These are phyloP conservation scores for Harpegnathos saltator DNA, from an alignment of 1,140 invertebrate genomes.

Conservation along the genomic window DNA sequence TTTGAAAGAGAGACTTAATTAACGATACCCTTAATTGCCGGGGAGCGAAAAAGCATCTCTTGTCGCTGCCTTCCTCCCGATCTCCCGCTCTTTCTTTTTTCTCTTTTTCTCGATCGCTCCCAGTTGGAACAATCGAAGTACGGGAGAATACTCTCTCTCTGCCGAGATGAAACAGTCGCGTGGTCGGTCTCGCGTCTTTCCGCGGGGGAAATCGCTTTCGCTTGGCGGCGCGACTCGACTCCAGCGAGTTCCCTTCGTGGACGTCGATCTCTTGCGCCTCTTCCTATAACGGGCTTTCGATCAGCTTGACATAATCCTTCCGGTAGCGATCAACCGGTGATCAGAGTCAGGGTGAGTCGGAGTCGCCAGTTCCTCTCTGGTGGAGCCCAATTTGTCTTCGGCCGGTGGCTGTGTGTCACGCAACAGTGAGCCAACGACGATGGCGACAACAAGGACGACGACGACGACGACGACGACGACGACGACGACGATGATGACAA, in stretches of 20 bases:
- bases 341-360: background rate
- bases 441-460: background rate
- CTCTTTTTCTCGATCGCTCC: constrained; percentile 40
- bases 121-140: constrained; percentile 13
- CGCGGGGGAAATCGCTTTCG: constrained; percentile 11
- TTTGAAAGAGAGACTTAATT: constrained; percentile 31
- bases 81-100: too few species aligned
- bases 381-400: background rate
- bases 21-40: constrained; percentile 18
- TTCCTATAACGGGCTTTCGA: constrained; percentile 17
- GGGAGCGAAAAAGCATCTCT: constrained; percentile 10
- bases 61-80: background rate
- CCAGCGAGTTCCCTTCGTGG: background rate
- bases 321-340: background rate
- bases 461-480: constrained; percentile 4
- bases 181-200: constrained; percentile 34
- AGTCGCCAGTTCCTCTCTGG: background rate
- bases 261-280: constrained; percentile 13
- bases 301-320: constrained; percentile 34
- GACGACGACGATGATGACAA: background rate
- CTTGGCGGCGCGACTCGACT: background rate
- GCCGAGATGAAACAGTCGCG: constrained; percentile 17
- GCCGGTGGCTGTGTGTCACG: constrained; percentile 31
- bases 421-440: background rate
- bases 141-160: background rate